Base-by-base conservation (phyloP, 1,140 invertebrate species). In the Andricus grossulariae region DNA sequence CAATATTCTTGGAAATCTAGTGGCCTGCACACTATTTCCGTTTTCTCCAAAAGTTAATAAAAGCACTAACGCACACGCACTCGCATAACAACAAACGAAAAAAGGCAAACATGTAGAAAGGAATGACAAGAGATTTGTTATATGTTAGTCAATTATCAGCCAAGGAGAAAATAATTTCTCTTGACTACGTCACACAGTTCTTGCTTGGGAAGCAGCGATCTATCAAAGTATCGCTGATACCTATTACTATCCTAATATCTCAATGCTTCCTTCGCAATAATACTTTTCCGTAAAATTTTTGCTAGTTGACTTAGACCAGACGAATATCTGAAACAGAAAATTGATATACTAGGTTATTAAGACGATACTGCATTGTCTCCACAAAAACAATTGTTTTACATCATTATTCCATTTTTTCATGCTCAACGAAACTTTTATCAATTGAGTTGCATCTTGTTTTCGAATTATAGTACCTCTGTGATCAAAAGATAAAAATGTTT, bases 311-410 rank as follows among this genome's bases (percentile, higher is more conserved):
- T 79, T 78, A 80, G 73, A 83, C 80, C 83, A 81, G 81, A 78
- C 75, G 76, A 57, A 86, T 88, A 90, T 90, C 90, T 91, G 90
- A 79, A 91, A 91, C 89, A 91, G 15, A 89, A 89, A 80, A 74
- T 60, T 57, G n/a, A 32, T 8, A 21, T 21, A 70, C 10, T 45
- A 45, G 71, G 3, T 60, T 50, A 16, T 71, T 32, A 51, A 25
- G n/a, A 73, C 2, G 4, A 15, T 10, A 13, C 25, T 52, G 0
- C 16, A 73, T 45, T 45, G 39, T 45, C 8, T 45, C 10, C 10
- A 74, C 2, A 10, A 50, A 74, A 71, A 76, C 16, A 45, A 78
- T 39, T 54, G 25, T 73, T 25, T 21, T 49, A n/a, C 0, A 66
- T 8, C 11, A 66, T 66, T 25, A 45, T 45, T 45, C 39, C 39